phyloP scores from a whole-genome alignment of 2,888 invertebrate species.

The Diploptera punctata region DNA sequence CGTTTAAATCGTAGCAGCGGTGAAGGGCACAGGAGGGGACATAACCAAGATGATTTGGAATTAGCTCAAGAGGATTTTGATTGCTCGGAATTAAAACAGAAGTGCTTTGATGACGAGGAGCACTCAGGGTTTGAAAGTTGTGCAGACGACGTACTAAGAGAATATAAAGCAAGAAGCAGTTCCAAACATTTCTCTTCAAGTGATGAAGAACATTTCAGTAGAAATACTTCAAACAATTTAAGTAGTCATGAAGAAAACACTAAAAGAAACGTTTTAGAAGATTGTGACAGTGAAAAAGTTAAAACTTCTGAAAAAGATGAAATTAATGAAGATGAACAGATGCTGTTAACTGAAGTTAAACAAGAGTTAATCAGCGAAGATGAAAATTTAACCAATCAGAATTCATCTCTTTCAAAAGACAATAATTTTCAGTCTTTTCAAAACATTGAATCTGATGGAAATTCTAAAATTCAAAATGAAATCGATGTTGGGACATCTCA shows the following conservation, averaged over 20 bases:
- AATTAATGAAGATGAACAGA: slow-evolving; percentile 3
- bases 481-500: too few relatives aligned
- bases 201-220: neutral
- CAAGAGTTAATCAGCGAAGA: slow-evolving; percentile 28
- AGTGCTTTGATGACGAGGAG: neutral
- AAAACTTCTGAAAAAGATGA: neutral
- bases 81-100: neutral
- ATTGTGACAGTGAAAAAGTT: neutral
- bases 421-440: neutral
- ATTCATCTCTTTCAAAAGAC: too few relatives aligned
- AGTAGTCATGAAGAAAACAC: neutral
- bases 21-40: slow-evolving; percentile 20
- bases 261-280: neutral
- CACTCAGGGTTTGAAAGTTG: slow-evolving; percentile 1
- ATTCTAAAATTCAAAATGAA: too few relatives aligned
- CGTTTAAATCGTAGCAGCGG: slow-evolving; percentile 21
- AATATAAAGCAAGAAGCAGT: neutral
- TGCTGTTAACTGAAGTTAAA: slow-evolving; percentile 1
- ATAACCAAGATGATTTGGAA: slow-evolving; percentile 13
- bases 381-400: neutral
- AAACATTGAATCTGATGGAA: too few relatives aligned
- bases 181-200: neutral
- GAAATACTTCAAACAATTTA: neutral
- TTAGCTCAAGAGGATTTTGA: neutral
- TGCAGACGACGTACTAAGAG: neutral